These are phyloP conservation scores for Mamestra configurata DNA, from an alignment of 1,140 invertebrate genomes.

Conservation along the genomic window DNA sequence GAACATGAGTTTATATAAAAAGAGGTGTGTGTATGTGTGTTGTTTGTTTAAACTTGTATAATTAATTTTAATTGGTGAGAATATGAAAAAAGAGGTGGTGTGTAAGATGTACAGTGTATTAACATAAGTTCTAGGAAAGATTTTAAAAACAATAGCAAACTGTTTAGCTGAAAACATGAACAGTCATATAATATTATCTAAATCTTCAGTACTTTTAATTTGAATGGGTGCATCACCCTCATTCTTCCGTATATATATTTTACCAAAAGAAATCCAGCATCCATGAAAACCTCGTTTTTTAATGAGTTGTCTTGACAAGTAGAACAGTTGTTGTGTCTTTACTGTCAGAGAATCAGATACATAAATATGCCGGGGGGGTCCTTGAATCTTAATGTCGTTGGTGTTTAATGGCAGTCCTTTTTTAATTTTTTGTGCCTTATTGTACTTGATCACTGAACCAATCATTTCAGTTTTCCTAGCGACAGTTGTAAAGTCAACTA, in stretches of 20 bases:
- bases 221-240: neutral
- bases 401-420: neutral
- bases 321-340: neutral
- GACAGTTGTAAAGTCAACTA: neutral
- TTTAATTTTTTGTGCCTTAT: neutral
- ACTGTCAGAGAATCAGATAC: neutral
- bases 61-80: too few species aligned
- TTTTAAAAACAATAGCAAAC: too few species aligned
- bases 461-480: neutral
- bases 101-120: too few species aligned
- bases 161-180: too few species aligned
- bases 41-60: too few species aligned
- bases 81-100: too few species aligned
- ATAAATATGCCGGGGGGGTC: neutral
- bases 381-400: neutral
- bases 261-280: neutral
- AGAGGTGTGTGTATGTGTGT: too few species aligned
- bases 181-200: too few species aligned
- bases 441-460: neutral
- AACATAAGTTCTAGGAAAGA: too few species aligned
- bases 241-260: neutral
- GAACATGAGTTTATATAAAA: too few species aligned
- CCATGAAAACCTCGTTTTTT: neutral
- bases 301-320: neutral
- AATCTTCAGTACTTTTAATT: too few species aligned